A percentile compares a stretch with the other conserved stretches of the same genome.
These are phyloP conservation scores for Dioctria rufipes DNA, from an alignment of 2,888 invertebrate species.

Conservation along the genomic window DNA sequence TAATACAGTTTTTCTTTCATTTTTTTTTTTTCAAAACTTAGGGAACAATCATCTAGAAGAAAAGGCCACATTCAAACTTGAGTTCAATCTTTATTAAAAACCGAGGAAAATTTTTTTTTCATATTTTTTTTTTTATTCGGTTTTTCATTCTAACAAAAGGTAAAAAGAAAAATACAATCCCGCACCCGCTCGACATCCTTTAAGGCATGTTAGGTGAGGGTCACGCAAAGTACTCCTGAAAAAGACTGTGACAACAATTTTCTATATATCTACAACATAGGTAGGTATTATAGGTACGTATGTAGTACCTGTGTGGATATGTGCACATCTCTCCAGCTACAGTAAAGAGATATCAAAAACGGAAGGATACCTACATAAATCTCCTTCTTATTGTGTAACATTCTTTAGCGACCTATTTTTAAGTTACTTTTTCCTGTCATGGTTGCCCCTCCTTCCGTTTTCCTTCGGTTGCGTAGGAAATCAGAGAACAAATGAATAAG, in stretches of 20 bases:
- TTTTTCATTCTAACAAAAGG: no score
- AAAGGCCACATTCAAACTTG: slow-evolving; percentile 16
- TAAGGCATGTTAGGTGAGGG: not conserved
- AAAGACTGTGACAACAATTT: not conserved
- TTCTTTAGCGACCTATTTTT: slow-evolving; percentile 42
- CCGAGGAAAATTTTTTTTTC: slow-evolving; percentile 20
- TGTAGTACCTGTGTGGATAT: not conserved
- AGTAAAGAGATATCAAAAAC: not conserved
- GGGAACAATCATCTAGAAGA: not conserved
- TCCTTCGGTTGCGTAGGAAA: not conserved
- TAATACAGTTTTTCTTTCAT: slow-evolving; percentile 13
- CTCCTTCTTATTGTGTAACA: slow-evolving; percentile 18
- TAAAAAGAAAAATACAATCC: not conserved
- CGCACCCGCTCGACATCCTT: no score
- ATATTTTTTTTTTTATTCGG: slow-evolving; percentile 1
- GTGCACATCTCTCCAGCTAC: not conserved
- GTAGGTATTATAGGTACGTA: not conserved
- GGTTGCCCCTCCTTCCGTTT: no score
- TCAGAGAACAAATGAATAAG: slow-evolving; percentile 26
- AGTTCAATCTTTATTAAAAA: not conserved
- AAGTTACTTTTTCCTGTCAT: slow-evolving; percentile 8
- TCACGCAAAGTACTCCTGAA: not conserved
- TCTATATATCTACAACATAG: not conserved
- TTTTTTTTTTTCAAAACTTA: not conserved
- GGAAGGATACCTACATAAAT: slow-evolving; percentile 8